Evolutionary conservation across 2,797 vertebrate genomes (phyloP).

Genomic region (Epinephelus malabaricus): DNA sequence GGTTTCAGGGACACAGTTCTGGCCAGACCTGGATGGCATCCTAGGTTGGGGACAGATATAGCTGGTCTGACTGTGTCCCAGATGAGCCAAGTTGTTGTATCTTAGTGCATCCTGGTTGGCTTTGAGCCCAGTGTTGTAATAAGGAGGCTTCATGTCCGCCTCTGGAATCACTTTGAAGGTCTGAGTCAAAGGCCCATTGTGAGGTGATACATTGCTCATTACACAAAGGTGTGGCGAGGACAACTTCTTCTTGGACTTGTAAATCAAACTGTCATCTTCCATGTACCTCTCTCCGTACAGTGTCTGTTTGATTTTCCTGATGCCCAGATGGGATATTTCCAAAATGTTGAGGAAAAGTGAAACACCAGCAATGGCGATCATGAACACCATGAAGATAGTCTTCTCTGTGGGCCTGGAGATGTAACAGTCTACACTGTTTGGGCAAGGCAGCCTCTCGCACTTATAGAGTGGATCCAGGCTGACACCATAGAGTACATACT

Average conservation of each 20-base stretch:
- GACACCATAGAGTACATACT: slow-evolving; percentile 93
- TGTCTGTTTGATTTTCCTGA: slow-evolving; percentile 90
- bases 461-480: slow-evolving; percentile 92
- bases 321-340: slow-evolving; percentile 93
- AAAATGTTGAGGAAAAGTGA: slow-evolving; percentile 94
- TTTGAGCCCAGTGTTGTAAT: slow-evolving; percentile 72
- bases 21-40: slow-evolving; percentile 54
- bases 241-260: slow-evolving; percentile 84
- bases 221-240: slow-evolving; percentile 82
- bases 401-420: slow-evolving; percentile 97
- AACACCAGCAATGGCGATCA: slow-evolving; percentile 92
- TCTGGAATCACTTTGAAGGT: slow-evolving; percentile 84
- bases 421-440: slow-evolving; percentile 96
- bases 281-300: slow-evolving; percentile 79
- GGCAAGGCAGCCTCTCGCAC: slow-evolving; percentile 92
- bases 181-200: slow-evolving; percentile 83
- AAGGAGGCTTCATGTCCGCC: slow-evolving; percentile 73
- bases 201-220: slow-evolving; percentile 79
- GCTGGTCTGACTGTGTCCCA: slow-evolving; percentile 62
- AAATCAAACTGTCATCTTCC: slow-evolving; percentile 82
- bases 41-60: slow-evolving; percentile 70
- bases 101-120: slow-evolving; percentile 61
- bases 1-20: slow-evolving; percentile 57
- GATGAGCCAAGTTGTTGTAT: slow-evolving; percentile 72
- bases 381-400: slow-evolving; percentile 97